Base-by-base conservation (phyloP, 2,113 vertebrate genomes). In the Lycaon pictus region DNA sequence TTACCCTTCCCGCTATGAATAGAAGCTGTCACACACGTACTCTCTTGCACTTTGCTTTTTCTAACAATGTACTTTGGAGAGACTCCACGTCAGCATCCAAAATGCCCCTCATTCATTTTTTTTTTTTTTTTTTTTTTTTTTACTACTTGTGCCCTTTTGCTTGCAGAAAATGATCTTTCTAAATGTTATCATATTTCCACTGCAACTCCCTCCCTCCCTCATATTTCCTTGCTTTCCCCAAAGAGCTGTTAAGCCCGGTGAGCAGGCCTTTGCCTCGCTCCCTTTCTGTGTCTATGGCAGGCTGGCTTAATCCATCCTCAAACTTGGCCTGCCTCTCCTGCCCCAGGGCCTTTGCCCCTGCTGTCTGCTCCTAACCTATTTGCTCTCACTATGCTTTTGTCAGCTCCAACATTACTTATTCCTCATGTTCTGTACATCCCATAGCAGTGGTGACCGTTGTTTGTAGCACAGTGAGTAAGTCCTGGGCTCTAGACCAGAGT, bases 391-490 rank as follows among this genome's bases (percentile, higher is more conserved):
- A 35, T 0, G 35, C 20, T 72, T 84, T 23, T 1, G 22, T 90
- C 32, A 27, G 37, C 76, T 55, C 17, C 23, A 0, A 11, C 15
- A 23, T 43, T 60, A 27, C 69, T 19, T 23, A 48, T 17, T n/a
- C 43, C 19, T 0, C 0, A 0, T 20, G 67, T 10, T 63, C 51
- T 25, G n/a, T 1, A 5, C 19, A 4, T 27, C 16, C 35, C 16
- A 4, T 15, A 20, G 9, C 5, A 8, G 23, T 6, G 11, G 29
- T n/a, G 72, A 23, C 43, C 15, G 2, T 1, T 19, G 0, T 27
- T 23, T 22, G 17, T 19, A 37, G 20, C 23, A 19, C 3, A 6
- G 35, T 9, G 58, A 15, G 48, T 16, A 19, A 29, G 16, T 13
- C 25, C 3, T 19, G 29, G 77, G 8, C 29, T 58, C 17, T 13